Base-by-base conservation (phyloP, 2,113 vertebrate species). In the Zosterops pallidus region DNA sequence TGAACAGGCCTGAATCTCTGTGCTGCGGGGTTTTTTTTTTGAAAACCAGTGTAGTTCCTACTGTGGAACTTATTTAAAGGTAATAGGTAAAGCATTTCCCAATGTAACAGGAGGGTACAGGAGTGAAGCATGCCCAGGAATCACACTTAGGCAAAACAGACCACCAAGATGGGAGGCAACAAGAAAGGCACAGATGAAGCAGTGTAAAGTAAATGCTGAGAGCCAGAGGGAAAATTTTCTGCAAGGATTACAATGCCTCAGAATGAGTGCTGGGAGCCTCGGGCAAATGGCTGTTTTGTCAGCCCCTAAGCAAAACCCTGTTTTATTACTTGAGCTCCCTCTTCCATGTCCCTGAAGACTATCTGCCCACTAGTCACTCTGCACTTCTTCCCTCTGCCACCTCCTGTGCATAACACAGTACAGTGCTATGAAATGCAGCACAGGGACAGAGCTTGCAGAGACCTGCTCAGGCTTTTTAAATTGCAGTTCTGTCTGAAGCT, bases 401-500 rank as follows among this genome's bases (percentile, higher is more conserved):
- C 63, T 63, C 6, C 1, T 9, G 23, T 21, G 33, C 5, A 1
- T 41, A 86, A 75, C 44, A 47, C 71, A 57, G 41, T 31, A n/a
- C 20, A 50, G 42, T 4, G 17, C 88, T 76, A 7, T 5, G 20
- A 76, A 83, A 74, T 3, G 18, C 3, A 2, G 63, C 55, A 65
- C 28, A 39, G 55, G 67, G 50, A 90, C 53, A 72, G 52, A 7
- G 3, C 94, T 46, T 88, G 71, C 70, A 37, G 50, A 83, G 68
- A 90, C 76, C 56, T 78, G 94, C 80, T 56, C 76, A 76, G 68
- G 82, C 28, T 86, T 86, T 90, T 94, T 76, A 69, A 84, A 86
- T 86, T 3, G 0, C 37, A 29, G 25, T 7, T 50, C 55, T 79
- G 37, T 56, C 84, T 95, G 88, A 91, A 87, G 70, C 62, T 90